Evolutionary conservation across 2,888 invertebrate genomes (phyloP), one percentile per base, ranked within the genome.

Genomic region (Rambutsinella grinnellia): DNA sequence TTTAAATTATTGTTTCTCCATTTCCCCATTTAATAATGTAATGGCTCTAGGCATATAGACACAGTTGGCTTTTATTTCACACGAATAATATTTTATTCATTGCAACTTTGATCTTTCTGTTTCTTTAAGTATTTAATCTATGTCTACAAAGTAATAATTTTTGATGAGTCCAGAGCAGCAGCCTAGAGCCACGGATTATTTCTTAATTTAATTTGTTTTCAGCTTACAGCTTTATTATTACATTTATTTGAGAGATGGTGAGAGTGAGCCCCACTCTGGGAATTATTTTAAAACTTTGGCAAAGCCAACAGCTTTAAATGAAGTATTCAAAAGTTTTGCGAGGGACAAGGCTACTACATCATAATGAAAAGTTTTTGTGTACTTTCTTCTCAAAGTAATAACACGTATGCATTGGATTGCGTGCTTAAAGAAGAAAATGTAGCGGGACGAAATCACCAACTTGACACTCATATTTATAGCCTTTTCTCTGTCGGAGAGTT

Each of bases 401-500:
- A 36, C 36, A 36, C 36, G 36, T 36, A n/a, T 36, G 13, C 13
- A 13, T 36, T 36, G 6, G 21, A 15, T 36, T 46, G 26, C 21
- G 49, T 62, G 62, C 62, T 46, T 46, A 36, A 13, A 13, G 36
- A 36, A 5, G 36, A 36, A 36, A 36, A 36, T 36, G 36, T 36
- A 36, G 36, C 13, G 36, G 13, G 13, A 36, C 36, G 36, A 36
- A 36, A 36, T 36, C 66, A 54, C 72, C 72, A 66, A 66, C 66
- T 66, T 74, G 72, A 74, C 72, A 74, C 66, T 71, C 62, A 60
- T 74, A 74, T 74, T 74, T 74, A 74, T 74, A 74, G 72, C 66
- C 36, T 58, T n/a, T n/a, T 74, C 72, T 74, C 60, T 74, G 72
- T 66, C 72, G 47, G 53, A n/a, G n/a, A 66, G 72, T 74, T 66